These are phyloP conservation scores for Neotoma lepida DNA, from an alignment of 2,113 vertebrate species.

Conservation along the genomic window DNA sequence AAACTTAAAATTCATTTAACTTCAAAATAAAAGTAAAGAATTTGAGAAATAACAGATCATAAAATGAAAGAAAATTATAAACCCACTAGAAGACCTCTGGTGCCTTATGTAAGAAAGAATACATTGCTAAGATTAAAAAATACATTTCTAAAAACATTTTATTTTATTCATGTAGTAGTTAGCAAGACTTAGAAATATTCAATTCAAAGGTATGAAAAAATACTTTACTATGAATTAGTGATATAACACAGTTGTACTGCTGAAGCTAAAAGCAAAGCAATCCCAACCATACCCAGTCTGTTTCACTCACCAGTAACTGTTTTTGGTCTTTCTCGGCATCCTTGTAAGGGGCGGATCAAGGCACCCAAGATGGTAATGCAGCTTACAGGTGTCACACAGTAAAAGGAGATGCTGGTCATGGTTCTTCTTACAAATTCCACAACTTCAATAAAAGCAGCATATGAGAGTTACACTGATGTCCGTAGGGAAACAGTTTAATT, in stretches of 20 bases:
- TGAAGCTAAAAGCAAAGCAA: slow-evolving; percentile 26
- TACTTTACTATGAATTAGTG: slow-evolving; percentile 15
- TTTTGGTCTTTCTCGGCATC: slow-evolving; percentile 99
- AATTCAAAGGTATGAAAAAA: background rate
- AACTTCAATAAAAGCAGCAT: slow-evolving; percentile 84
- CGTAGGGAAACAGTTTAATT: background rate
- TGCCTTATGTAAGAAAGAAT: background rate
- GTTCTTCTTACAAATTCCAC: slow-evolving; percentile 99
- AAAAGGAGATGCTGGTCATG: slow-evolving; percentile 97
- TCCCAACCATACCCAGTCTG: background rate
- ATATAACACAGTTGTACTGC: background rate
- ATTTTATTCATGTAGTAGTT: background rate
- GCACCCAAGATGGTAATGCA: slow-evolving; percentile 98
- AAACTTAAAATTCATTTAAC: slow-evolving; percentile 11
- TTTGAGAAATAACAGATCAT: slow-evolving; percentile 23
- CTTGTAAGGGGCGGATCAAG: slow-evolving; percentile 97
- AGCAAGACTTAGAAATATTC: slow-evolving; percentile 2
- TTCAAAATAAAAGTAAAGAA: slow-evolving; percentile 55
- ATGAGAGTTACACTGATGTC: slow-evolving; percentile 70
- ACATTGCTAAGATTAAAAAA: background rate
- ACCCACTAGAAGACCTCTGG: background rate
- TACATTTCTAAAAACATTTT: background rate
- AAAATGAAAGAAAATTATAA: slow-evolving; percentile 41
- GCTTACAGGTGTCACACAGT: slow-evolving; percentile 98
- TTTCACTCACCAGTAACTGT: slow-evolving; percentile 96